Evolutionary conservation across 2,888 invertebrate genomes (phyloP).

Genomic region (Galeopsomyia nigrocyanea): DNA sequence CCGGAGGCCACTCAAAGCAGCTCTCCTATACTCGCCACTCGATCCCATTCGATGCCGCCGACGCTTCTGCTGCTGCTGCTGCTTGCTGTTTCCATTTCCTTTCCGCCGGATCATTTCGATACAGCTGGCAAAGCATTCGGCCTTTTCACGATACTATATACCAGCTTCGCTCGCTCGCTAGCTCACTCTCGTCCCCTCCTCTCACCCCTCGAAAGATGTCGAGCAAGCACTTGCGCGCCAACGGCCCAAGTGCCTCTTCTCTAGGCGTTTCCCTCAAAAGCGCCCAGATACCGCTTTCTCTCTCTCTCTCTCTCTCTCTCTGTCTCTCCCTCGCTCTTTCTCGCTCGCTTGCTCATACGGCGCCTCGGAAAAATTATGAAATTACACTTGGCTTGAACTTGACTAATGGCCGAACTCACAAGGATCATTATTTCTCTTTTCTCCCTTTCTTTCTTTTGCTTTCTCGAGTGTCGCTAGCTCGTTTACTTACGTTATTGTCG

Average conservation of each 20-base stretch:
- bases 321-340: not conserved
- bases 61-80: not conserved
- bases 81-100: conserved; percentile 17
- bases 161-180: not conserved
- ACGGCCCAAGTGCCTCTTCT: conserved; percentile 36
- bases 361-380: conserved; percentile 35
- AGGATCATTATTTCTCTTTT: not conserved
- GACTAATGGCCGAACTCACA: conserved; percentile 10
- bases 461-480: not conserved
- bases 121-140: conserved; percentile 35
- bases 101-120: conserved; percentile 37
- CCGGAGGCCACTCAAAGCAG: too few species aligned
- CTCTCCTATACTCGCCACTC: not conserved
- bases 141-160: conserved; percentile 5
- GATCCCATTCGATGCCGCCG: not conserved
- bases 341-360: not conserved
- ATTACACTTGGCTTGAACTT: conserved; percentile 9
- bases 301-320: too few species aligned
- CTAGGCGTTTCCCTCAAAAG: conserved; percentile 5
- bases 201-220: conserved; percentile 31
- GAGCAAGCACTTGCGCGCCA: conserved; percentile 40
- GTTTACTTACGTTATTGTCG: not conserved
- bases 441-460: not conserved
- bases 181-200: not conserved
- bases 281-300: not conserved